Evolutionary conservation across 2,888 invertebrate species (phyloP).

Genomic region (Trisateles emortualis): DNA sequence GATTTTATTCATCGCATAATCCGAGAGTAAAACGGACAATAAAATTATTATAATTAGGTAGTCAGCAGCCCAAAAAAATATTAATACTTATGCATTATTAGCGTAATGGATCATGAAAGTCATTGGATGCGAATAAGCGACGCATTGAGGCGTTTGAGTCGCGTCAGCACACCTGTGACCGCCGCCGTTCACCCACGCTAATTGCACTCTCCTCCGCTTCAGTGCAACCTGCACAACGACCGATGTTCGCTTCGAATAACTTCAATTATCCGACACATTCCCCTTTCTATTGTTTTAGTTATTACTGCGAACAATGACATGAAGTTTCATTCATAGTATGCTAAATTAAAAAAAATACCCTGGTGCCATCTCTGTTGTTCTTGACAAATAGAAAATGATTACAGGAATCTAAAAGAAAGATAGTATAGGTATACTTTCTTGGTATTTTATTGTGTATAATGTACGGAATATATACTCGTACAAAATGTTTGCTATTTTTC

Average conservation of each 20-base stretch:
- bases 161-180: not conserved
- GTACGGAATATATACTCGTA: no score
- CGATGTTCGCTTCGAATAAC: slow-evolving; percentile 33
- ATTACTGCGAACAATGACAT: not conserved
- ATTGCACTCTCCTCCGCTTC: slow-evolving; percentile 41
- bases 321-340: not conserved
- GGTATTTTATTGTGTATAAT: no score
- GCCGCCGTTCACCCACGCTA: slow-evolving; percentile 19
- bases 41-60: not conserved
- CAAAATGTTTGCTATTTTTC: no score
- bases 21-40: no score
- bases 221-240: slow-evolving; percentile 24
- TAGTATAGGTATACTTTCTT: no score
- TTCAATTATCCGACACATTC: slow-evolving; percentile 35
- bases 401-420: no score
- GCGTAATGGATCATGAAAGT: slow-evolving; percentile 9
- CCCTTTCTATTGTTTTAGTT: slow-evolving; percentile 14
- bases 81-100: slow-evolving; percentile 7
- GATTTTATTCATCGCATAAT: no score
- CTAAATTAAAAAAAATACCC: not conserved
- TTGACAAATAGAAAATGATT: no score
- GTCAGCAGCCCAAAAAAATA: not conserved
- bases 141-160: not conserved
- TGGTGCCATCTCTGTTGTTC: no score
- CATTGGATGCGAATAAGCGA: not conserved